A percentile compares a stretch with the other conserved stretches of the same genome.
phyloP scores from a whole-genome alignment of 2,888 invertebrate genomes.

The Drosophila seclusa region DNA sequence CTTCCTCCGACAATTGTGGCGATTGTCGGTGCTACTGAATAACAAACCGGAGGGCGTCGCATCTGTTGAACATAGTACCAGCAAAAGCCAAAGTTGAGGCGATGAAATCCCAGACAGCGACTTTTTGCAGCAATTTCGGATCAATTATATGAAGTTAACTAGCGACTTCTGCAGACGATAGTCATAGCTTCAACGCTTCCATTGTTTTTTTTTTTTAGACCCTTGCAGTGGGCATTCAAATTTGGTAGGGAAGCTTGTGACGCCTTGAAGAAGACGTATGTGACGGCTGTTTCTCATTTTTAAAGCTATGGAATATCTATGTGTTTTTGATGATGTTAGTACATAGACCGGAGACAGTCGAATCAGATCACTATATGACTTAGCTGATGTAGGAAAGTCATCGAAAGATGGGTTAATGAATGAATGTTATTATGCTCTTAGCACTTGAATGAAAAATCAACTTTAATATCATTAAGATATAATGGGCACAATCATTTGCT shows the following conservation, averaged over 20 bases:
- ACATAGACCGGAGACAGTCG: not conserved
- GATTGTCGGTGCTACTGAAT: constrained; percentile 29
- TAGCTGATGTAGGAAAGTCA: not conserved
- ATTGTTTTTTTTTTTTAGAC: constrained; percentile 19
- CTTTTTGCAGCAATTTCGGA: constrained; percentile 65
- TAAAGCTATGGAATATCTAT: not conserved
- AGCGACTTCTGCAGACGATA: constrained; percentile 40
- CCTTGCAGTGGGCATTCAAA: not conserved
- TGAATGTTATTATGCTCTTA: not conserved
- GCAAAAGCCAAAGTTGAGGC: constrained; percentile 69
- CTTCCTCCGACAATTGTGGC: constrained; percentile 47
- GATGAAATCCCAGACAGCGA: constrained; percentile 44
- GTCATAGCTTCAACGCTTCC: constrained; percentile 50
- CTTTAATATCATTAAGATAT: not conserved
- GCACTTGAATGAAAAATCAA: not conserved
- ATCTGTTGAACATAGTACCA: constrained; percentile 4
- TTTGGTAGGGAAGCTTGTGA: not conserved
- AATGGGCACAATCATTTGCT: not conserved
- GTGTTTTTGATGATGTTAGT: not conserved
- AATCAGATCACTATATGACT: not conserved
- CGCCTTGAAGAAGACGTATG: not conserved
- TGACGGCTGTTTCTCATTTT: not conserved
- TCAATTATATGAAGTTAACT: constrained; percentile 67
- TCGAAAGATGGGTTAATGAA: not conserved
- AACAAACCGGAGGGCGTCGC: constrained; percentile 32